phyloP scores from a whole-genome alignment of 2,797 vertebrate species.

The Crenichthys baileyi region DNA sequence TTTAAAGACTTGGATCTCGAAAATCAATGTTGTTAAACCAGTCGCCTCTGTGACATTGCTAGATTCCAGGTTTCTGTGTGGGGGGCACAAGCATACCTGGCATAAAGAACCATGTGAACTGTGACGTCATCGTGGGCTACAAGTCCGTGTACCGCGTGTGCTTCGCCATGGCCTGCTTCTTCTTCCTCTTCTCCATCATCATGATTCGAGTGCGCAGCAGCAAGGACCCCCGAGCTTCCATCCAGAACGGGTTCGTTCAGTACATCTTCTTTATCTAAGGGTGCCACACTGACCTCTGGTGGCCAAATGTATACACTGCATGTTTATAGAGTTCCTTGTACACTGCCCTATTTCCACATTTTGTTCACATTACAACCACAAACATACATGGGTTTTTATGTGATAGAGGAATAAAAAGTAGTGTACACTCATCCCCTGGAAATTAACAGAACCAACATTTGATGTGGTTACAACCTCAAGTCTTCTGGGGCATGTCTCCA shows the following conservation, averaged over 20 bases:
- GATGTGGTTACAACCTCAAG: too few species aligned
- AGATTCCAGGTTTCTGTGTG: conserved; percentile 92
- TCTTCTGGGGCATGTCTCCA: too few species aligned
- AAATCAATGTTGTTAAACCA: background rate
- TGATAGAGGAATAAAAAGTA: background rate
- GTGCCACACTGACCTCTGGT: conserved; percentile 53
- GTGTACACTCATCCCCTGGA: too few species aligned
- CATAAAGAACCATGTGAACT: conserved; percentile 79
- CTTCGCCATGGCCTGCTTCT: conserved; percentile 90
- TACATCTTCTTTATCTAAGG: background rate
- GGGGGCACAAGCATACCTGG: conserved; percentile 55
- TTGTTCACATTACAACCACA: background rate
- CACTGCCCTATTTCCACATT: background rate
- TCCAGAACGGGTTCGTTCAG: conserved; percentile 88
- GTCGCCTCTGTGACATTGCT: background rate
- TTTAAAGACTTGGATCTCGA: background rate
- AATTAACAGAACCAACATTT: too few species aligned
- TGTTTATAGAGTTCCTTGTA: background rate
- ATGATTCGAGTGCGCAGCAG: conserved; percentile 92
- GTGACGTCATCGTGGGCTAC: conserved; percentile 88
- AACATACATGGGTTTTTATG: background rate
- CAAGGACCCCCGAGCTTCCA: conserved; percentile 84
- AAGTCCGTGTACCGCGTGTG: conserved; percentile 93
- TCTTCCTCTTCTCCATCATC: conserved; percentile 87
- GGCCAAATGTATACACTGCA: conserved; percentile 32